Conservation (phyloP, 2,113 vertebrate species). For the Coptodon bakossiorum region DNA sequence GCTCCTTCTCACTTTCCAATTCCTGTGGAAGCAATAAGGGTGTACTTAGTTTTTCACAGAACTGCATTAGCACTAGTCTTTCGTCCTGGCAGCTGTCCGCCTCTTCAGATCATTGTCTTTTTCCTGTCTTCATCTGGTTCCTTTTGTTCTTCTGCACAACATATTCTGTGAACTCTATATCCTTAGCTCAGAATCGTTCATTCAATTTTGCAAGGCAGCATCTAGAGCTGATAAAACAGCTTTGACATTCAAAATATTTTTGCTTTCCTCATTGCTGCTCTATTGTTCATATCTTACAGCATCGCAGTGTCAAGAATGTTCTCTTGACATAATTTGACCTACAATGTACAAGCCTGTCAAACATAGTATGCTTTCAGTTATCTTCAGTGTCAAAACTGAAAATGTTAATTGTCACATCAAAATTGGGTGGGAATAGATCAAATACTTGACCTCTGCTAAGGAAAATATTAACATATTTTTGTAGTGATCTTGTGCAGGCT, state of each 20-base stretch:
- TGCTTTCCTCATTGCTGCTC: constrained; percentile 1
- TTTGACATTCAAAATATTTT: constrained; percentile 18
- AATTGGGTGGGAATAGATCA: constrained; percentile 50
- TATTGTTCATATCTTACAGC: constrained; percentile 2
- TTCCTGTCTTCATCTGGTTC: not conserved
- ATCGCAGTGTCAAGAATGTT: not conserved
- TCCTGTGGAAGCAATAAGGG: not conserved
- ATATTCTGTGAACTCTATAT: not conserved
- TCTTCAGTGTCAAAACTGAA: constrained; percentile 42
- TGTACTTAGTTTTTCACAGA: not conserved
- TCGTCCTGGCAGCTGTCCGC: not conserved
- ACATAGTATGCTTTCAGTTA: constrained; percentile 46
- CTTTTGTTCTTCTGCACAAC: not conserved
- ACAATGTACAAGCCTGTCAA: constrained; percentile 28
- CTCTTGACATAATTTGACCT: constrained; percentile 12
- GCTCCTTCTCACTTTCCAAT: not conserved
- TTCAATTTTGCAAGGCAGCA: not conserved
- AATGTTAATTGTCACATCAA: constrained; percentile 48
- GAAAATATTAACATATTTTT: constrained; percentile 74
- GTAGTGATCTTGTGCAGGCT: constrained; percentile 47
- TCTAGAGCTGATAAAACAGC: constrained; percentile 20
- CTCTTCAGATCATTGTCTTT: not conserved
- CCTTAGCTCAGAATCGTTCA: not conserved
- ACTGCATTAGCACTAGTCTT: not conserved
- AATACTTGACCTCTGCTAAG: constrained; percentile 62